Percentiles rank a stretch among this genome's conserved stretches.
Conservation (phyloP, 2,888 invertebrate species). For the Cerastoderma edule region DNA sequence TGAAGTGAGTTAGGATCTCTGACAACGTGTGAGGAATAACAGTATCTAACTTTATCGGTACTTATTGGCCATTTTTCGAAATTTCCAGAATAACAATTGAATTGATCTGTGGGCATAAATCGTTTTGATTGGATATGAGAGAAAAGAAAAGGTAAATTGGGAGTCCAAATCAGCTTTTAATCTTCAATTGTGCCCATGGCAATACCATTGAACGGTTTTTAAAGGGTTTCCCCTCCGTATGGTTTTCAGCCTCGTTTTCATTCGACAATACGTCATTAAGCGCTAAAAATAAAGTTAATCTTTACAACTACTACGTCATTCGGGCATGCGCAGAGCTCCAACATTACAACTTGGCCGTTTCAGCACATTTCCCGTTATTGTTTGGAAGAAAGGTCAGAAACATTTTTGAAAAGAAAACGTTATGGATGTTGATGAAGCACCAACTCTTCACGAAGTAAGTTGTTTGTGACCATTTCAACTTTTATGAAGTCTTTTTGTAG, state of each 20-base stretch:
- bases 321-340: slow-evolving; percentile 72
- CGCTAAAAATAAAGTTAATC: slow-evolving; percentile 2
- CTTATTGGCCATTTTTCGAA: too few relatives aligned
- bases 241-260: slow-evolving; percentile 13
- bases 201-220: too few relatives aligned
- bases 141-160: too few relatives aligned
- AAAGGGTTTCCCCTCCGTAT: too few relatives aligned
- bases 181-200: too few relatives aligned
- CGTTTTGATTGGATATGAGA: too few relatives aligned
- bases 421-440: slow-evolving; percentile 49
- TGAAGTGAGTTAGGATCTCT: too few relatives aligned
- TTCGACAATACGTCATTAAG: neutral
- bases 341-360: slow-evolving; percentile 76
- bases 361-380: slow-evolving; percentile 63
- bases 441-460: slow-evolving; percentile 57
- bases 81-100: too few relatives aligned
- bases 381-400: slow-evolving; percentile 38
- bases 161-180: too few relatives aligned
- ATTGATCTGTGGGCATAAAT: too few relatives aligned
- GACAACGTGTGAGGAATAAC: too few relatives aligned
- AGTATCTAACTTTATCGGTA: too few relatives aligned
- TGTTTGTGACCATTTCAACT: slow-evolving; percentile 28
- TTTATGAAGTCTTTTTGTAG: slow-evolving; percentile 16
- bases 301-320: neutral
- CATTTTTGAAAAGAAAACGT: slow-evolving; percentile 60